Conservation (phyloP, 2,113 vertebrate species). For the Pseudorhombus dupliciocellatus region DNA sequence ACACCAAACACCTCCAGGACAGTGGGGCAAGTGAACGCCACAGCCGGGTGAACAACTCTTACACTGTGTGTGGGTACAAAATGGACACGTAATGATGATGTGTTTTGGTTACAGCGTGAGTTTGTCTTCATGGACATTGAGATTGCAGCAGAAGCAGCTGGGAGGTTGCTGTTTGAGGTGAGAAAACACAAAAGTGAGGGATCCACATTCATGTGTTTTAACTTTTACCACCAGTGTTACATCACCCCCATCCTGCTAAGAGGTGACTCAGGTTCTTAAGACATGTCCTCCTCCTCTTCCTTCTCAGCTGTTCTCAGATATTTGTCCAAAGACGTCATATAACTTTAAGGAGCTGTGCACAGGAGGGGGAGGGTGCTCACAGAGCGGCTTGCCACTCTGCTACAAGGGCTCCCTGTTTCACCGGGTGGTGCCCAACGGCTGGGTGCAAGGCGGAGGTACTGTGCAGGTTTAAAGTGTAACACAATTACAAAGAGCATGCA, state of each 20-base stretch:
- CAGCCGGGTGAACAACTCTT: background rate
- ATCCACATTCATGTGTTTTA: conserved; percentile 8
- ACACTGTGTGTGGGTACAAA: background rate
- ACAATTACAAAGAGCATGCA: background rate
- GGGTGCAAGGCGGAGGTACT: conserved; percentile 92
- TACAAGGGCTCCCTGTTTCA: conserved; percentile 88
- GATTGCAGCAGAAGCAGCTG: conserved; percentile 73
- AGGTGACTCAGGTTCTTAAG: background rate
- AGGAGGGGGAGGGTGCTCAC: conserved; percentile 77
- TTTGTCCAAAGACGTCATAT: conserved; percentile 88
- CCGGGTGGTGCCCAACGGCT: conserved; percentile 86
- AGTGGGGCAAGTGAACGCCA: conserved; percentile 82
- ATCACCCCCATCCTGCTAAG: background rate
- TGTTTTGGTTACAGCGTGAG: conserved; percentile 68
- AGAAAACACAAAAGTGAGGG: conserved; percentile 5
- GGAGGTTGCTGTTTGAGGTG: conserved; percentile 91
- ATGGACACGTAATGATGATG: background rate
- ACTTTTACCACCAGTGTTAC: background rate
- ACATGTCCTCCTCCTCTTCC: conserved; percentile 27
- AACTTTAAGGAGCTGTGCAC: conserved; percentile 82
- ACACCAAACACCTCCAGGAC: conserved; percentile 79
- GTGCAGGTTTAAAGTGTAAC: too few relatives aligned
- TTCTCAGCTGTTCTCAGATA: conserved; percentile 86
- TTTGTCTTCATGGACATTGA: conserved; percentile 89
- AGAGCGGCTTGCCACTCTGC: conserved; percentile 75